Conservation (phyloP, 2,797 vertebrate genomes). For the Halcyon smyrnensis region DNA sequence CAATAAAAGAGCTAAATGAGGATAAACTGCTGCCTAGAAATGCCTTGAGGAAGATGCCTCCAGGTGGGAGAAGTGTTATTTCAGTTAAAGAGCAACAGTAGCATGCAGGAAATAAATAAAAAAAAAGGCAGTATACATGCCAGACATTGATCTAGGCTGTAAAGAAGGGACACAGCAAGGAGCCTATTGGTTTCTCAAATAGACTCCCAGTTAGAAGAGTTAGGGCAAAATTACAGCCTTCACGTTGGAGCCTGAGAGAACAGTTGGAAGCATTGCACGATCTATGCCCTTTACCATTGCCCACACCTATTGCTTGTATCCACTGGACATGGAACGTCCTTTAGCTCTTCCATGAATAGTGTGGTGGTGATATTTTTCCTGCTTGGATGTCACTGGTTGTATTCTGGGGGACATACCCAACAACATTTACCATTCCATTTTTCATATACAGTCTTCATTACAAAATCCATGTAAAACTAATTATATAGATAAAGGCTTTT, state of each 20-base stretch:
- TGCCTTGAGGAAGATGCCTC: not conserved
- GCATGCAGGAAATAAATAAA: rapidly evolving
- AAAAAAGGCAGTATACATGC: not conserved
- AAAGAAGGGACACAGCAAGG: not conserved
- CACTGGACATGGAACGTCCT: not conserved
- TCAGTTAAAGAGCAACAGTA: not conserved
- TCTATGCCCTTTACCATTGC: not conserved
- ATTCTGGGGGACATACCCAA: not conserved
- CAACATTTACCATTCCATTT: not conserved
- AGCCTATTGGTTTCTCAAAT: not conserved
- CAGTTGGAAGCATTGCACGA: not conserved
- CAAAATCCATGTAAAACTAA: constrained; percentile 38
- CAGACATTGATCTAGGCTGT: not conserved
- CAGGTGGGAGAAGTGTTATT: not conserved
- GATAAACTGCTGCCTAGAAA: not conserved
- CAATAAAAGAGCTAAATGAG: not conserved
- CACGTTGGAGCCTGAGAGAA: not conserved
- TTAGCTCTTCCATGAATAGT: not conserved
- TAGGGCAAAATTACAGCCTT: not conserved
- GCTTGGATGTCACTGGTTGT: not conserved
- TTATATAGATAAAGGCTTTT: constrained; percentile 41
- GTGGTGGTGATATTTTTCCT: not conserved
- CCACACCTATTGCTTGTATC: not conserved
- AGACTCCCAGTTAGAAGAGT: not conserved
- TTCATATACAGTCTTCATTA: not conserved